A percentile compares a stretch with the other conserved stretches of the same genome.
phyloP scores from a whole-genome alignment of 2,888 invertebrate species.

The Willowsia nigromaculata region DNA sequence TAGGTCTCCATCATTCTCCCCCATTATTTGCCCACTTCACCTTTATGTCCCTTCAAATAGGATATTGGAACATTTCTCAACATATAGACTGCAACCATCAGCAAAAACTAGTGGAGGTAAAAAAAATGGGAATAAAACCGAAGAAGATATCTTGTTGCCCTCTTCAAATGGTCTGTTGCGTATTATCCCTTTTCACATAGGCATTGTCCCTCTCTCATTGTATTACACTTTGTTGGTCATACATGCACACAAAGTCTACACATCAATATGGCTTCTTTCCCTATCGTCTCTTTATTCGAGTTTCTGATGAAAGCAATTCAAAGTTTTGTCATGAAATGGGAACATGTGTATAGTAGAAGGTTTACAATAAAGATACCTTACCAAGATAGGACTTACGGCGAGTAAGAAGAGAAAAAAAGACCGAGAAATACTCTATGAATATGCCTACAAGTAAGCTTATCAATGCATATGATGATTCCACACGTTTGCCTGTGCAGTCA shows the following conservation, averaged over 20 bases:
- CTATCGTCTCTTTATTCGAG: background rate
- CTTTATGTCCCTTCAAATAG: conserved; percentile 40
- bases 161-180: background rate
- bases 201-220: background rate
- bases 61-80: conserved; percentile 30
- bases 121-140: background rate
- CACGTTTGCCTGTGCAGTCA: background rate
- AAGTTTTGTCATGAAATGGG: conserved; percentile 60
- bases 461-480: conserved; percentile 14
- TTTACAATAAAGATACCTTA: background rate
- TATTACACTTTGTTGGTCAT: background rate
- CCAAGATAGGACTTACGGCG: no score
- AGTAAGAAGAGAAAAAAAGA: no score
- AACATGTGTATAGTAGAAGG: conserved; percentile 30
- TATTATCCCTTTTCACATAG: background rate
- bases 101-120: background rate
- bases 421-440: background rate
- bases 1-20: conserved; percentile 11
- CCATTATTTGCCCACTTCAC: conserved; percentile 63
- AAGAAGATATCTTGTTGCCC: conserved; percentile 12
- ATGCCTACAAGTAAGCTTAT: background rate
- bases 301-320: conserved; percentile 39
- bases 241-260: background rate
- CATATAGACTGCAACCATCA: background rate
- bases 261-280: background rate